Conservation (phyloP, 2,797 vertebrate species). For the Squalus acanthias region DNA sequence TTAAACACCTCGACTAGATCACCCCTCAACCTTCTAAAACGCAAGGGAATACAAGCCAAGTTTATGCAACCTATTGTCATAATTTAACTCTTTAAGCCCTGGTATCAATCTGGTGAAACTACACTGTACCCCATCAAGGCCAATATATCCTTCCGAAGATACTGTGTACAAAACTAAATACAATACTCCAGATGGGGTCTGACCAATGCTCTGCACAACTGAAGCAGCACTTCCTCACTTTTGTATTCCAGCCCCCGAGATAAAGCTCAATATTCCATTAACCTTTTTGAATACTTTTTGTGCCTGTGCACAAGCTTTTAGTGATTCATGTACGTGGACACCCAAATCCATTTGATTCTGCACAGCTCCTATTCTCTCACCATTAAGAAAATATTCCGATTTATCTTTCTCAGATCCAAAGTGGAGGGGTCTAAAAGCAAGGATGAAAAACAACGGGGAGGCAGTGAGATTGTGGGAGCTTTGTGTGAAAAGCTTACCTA, state of each 20-base stretch:
- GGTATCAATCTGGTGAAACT: not conserved
- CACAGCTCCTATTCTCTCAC: not conserved
- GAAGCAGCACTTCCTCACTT: not conserved
- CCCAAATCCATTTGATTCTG: too few species aligned
- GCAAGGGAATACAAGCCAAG: not conserved
- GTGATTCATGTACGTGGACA: too few species aligned
- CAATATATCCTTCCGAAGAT: too few species aligned
- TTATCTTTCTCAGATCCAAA: too few species aligned
- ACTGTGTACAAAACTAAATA: too few species aligned
- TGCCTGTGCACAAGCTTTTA: too few species aligned
- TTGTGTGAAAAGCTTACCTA: not conserved
- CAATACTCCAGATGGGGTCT: too few species aligned
- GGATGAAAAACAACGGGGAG: not conserved
- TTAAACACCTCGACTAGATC: too few species aligned
- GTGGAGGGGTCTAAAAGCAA: too few species aligned
- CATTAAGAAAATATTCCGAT: not conserved
- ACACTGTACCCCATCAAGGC: too few species aligned
- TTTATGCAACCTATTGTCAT: not conserved
- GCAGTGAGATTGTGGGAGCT: not conserved
- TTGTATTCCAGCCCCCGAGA: not conserved
- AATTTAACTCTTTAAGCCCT: not conserved
- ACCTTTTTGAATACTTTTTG: not conserved
- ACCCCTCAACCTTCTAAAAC: too few species aligned
- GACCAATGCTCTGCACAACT: not conserved
- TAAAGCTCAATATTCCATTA: not conserved